Conservation (phyloP, 2,888 invertebrate genomes). For the Cylloceria caligata region DNA sequence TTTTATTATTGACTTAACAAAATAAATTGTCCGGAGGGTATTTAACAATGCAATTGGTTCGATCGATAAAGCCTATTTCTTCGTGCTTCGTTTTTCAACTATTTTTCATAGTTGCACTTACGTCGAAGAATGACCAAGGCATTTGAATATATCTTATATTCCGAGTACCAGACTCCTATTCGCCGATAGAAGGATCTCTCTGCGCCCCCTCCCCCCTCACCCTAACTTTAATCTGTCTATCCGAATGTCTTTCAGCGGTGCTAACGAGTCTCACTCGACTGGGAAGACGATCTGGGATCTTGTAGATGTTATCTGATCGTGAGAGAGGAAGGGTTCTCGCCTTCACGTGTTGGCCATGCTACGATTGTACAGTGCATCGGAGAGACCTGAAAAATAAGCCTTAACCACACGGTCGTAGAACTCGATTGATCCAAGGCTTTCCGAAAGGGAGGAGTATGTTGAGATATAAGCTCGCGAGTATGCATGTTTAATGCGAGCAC, state of each 20-base stretch:
- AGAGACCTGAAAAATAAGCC: constrained; percentile 55
- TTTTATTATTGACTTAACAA: too few relatives aligned
- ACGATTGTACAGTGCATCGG: constrained; percentile 2
- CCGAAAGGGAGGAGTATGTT: constrained; percentile 43
- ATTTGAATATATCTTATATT: constrained; percentile 40
- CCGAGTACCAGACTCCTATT: constrained; percentile 2
- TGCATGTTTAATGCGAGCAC: constrained; percentile 78
- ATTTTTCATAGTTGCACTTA: constrained; percentile 1
- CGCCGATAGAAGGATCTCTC: constrained; percentile 13
- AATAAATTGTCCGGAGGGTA: too few relatives aligned
- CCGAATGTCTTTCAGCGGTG: constrained; percentile 36
- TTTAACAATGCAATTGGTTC: too few relatives aligned
- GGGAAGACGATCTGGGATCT: constrained; percentile 48
- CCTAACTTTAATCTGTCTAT: constrained; percentile 51
- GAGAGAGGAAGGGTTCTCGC: constrained; percentile 45
- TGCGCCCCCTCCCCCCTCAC: not conserved
- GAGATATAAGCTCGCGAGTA: constrained; percentile 68
- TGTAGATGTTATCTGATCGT: constrained; percentile 55
- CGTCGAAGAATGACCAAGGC: constrained; percentile 21
- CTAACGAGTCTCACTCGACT: constrained; percentile 57
- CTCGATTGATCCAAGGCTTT: constrained; percentile 42
- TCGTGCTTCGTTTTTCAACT: not conserved
- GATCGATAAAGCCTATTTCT: not conserved
- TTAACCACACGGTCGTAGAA: constrained; percentile 31
- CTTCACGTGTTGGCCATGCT: constrained; percentile 29